Percentiles rank a stretch among this genome's conserved stretches.
Conservation (phyloP, 2,797 vertebrate species). For the Octomys mimax region DNA sequence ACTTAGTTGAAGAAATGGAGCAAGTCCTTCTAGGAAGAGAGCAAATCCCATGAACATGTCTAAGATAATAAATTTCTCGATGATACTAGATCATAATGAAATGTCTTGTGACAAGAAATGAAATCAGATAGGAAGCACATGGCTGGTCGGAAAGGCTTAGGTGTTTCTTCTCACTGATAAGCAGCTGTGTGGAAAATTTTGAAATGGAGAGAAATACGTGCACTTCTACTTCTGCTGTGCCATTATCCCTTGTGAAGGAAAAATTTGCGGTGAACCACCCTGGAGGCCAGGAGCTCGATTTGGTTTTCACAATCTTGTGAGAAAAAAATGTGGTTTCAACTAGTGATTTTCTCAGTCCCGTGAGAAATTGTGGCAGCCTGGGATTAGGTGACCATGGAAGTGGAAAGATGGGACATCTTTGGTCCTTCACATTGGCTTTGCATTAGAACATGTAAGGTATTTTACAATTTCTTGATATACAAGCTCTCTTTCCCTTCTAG, state of each 20-base stretch:
- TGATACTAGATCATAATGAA: neutral
- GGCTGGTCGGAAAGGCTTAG: neutral
- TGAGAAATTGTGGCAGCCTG: neutral
- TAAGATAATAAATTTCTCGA: neutral
- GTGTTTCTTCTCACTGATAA: neutral
- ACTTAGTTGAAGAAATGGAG: neutral
- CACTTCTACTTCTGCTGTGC: neutral
- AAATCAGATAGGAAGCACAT: neutral
- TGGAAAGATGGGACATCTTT: neutral
- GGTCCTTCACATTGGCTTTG: neutral
- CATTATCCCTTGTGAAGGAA: neutral
- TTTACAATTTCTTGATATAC: neutral
- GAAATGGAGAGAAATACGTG: neutral
- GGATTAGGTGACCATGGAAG: neutral
- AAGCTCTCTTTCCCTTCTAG: accelerated
- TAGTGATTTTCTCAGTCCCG: conserved; percentile 11
- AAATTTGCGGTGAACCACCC: conserved; percentile 6
- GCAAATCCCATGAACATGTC: neutral
- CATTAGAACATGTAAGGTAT: neutral
- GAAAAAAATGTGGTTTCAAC: neutral
- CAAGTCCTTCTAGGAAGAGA: neutral
- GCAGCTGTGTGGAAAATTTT: neutral
- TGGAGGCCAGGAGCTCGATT: neutral
- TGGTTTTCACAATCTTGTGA: conserved; percentile 13
- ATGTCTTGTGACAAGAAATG: neutral